Evolutionary conservation across 2,797 vertebrate species (phyloP).

Genomic region (Sebastes flavidus): DNA sequence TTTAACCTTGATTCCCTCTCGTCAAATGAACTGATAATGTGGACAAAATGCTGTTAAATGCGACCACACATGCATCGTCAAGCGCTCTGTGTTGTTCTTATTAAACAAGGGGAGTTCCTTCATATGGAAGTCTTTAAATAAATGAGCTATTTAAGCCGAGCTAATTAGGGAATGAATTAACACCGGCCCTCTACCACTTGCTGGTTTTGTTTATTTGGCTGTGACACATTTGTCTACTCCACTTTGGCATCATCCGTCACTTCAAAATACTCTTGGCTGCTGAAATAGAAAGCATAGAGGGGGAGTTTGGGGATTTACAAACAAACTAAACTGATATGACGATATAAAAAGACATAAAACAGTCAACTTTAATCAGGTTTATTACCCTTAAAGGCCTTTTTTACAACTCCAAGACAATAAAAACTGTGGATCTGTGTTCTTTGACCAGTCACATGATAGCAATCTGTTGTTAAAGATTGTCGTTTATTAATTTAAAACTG

Average conservation of each 20-base stretch:
- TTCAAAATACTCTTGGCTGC: slow-evolving; percentile 18
- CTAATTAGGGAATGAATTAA: slow-evolving; percentile 12
- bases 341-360: not conserved
- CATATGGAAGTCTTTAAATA: not conserved
- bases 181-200: slow-evolving; percentile 16
- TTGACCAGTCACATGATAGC: not conserved
- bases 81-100: not conserved
- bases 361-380: not conserved
- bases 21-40: not conserved
- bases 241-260: slow-evolving; percentile 16
- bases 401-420: not conserved
- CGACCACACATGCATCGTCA: not conserved
- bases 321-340: not conserved
- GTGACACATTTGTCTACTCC: slow-evolving; percentile 9
- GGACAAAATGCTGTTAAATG: not conserved
- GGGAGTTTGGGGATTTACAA: not conserved
- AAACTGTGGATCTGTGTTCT: not conserved
- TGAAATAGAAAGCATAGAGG: not conserved
- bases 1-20: too few species aligned
- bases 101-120: not conserved
- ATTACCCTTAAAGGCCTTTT: not conserved
- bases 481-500: not conserved
- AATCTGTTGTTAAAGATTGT: not conserved
- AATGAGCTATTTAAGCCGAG: slow-evolving; percentile 9
- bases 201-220: slow-evolving; percentile 42